Evolutionary conservation across 2,888 invertebrate species (phyloP), one percentile per base, ranked within the genome.

Genomic region (Atherix ibis): DNA sequence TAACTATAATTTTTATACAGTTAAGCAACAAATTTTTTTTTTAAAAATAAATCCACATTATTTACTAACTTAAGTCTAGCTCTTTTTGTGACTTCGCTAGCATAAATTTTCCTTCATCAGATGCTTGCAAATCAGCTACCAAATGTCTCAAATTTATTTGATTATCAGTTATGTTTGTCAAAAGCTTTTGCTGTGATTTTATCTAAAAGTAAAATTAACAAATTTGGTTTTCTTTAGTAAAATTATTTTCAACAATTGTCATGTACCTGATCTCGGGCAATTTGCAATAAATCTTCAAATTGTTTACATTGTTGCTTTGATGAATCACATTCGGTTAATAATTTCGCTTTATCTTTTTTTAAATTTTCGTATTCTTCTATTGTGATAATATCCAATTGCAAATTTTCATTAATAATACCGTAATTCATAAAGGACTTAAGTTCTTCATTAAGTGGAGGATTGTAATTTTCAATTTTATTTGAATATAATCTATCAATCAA

Each of bases 41-140:
- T 22, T 25, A 30, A 13, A 10, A 10, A 28, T 17, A 5, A 25
- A 4, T 32, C 27, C 16, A 2, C 26, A 34, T 18, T 26, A 8
- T 26, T 26, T 26, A 5, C n/a, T n/a, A n/a, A 56, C 61, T 52
- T 31, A 43, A 39, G 33, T 58, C 52, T 29, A 61, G 40, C 34
- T 62, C 62, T 5, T 56, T 48, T 32, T 55, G 54, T 15, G 52
- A 48, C 42, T 61, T 61, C 8, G 54, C 53, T 40, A 61, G 39
- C 30, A 60, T 31, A 17, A 58, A 46, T 16, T 57, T 60, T 17
- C 60, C 59, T 30, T 53, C 51, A 17, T 51, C 52, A 8, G 47
- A 48, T 36, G 55, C 58, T 40, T 62, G 60, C 5, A 62, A 41
- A 48, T 62, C 61, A 3, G 62, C 59, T 27, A 62, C 57, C 22